Evolutionary conservation across 2,888 invertebrate species (phyloP).

Genomic region (Carabus problematicus): DNA sequence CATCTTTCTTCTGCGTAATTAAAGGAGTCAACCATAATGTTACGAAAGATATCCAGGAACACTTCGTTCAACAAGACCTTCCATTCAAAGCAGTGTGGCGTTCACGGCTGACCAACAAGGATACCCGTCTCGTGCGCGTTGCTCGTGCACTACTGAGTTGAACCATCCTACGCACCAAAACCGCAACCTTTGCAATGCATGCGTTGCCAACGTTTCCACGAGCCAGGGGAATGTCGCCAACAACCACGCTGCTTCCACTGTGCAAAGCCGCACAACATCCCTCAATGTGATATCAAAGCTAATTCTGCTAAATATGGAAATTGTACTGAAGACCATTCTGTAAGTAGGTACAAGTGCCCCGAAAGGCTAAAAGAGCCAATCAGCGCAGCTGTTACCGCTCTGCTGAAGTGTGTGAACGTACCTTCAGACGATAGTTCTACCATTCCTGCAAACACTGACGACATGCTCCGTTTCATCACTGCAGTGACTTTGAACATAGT

Average conservation of each 20-base stretch:
- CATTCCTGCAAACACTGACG: neutral
- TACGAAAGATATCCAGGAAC: too few relatives aligned
- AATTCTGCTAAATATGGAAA: neutral
- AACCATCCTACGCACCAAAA: slow-evolving; percentile 4
- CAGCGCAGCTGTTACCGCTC: neutral
- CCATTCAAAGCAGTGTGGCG: too few relatives aligned
- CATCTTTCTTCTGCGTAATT: too few relatives aligned
- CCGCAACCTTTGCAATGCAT: slow-evolving; percentile 5
- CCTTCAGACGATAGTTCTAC: neutral
- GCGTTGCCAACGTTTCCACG: slow-evolving; percentile 6
- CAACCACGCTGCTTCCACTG: neutral
- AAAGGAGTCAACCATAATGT: too few relatives aligned
- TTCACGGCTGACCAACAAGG: too few relatives aligned
- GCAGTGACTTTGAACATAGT: neutral
- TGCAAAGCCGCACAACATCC: neutral
- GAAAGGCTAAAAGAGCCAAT: neutral
- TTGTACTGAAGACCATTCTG: neutral
- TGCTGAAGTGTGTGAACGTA: neutral
- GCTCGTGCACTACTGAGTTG: slow-evolving; percentile 2
- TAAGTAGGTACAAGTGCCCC: neutral
- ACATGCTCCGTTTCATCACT: neutral
- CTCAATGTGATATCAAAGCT: neutral
- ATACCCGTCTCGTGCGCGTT: too few relatives aligned
- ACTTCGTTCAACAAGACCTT: too few relatives aligned
- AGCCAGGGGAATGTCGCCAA: neutral